Evolutionary conservation across 2,797 vertebrate species (phyloP), one percentile per base, ranked within the genome.

Genomic region (Melanotaenia nigrans): DNA sequence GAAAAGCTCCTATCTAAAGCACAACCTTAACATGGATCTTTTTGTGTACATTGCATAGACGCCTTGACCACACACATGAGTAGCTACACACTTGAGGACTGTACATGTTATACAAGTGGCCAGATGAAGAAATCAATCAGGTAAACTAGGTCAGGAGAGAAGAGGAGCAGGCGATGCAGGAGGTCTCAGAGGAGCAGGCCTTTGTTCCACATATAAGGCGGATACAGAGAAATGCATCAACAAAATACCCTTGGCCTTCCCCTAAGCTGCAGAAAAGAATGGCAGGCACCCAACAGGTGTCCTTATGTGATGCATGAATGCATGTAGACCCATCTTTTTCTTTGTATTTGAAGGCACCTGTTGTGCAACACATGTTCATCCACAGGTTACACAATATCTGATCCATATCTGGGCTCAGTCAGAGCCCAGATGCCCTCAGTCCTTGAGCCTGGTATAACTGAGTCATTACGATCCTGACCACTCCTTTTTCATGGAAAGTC

Each of bases 71-170:
- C 54, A 75, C 62, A 66, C 49, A 54, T 51, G 18, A 33, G 25
- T 32, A 54, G 42, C 59, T 72, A 36, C 71, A 71, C 62, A n/a
- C 5, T 10, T 58, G 65, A 78, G 32, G 71, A 69, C 58, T 79
- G 74, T 68, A 73, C 8, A 66, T 69, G 74, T 89, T 90, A 84
- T 73, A 89, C 89, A 92, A 90, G 87, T 85, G 84, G 75, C 83
- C 73, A 79, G 75, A 80, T 69, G 81, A 78, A 61, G 74, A 86
- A 90, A 92, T 91, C 89, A 91, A 92, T 92, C 89, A 87, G 86
- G 81, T 88, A 89, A 93, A 92, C 82, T 89, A 79, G 92, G 89
- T 90, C 90, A 89, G 75, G 62, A 65, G 73, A 84, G 81, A 53
- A 59, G 77, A 80, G 68, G 79, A 75, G 74, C 70, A 68, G 77